Evolutionary conservation across 1,140 invertebrate species (phyloP).

Genomic region (Pantala flavescens): DNA sequence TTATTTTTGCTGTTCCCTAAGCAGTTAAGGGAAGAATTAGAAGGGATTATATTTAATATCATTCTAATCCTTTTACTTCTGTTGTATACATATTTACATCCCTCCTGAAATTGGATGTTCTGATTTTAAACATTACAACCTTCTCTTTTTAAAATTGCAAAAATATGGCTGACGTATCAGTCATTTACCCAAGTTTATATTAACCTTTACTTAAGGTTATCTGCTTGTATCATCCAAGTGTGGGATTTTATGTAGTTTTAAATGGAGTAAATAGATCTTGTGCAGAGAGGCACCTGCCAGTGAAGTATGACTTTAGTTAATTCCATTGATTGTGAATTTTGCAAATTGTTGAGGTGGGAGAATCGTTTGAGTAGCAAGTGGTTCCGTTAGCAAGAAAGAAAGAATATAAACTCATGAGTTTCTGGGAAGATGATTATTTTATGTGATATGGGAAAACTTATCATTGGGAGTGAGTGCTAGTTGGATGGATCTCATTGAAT

Average conservation of each 20-base stretch:
- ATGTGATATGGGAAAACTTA: neutral
- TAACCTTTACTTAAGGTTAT: too few relatives aligned
- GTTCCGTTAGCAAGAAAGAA: neutral
- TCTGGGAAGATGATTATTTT: neutral
- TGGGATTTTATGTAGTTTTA: neutral
- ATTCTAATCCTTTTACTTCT: neutral
- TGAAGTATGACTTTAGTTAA: neutral
- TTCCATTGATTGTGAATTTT: neutral
- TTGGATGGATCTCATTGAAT: neutral
- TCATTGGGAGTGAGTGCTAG: neutral
- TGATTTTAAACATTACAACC: neutral
- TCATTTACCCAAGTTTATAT: neutral
- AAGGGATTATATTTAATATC: neutral
- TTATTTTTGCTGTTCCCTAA: constrained; percentile 3
- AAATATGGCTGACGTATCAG: neutral
- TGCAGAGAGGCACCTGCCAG: neutral
- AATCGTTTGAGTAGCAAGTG: neutral
- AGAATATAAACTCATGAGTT: neutral
- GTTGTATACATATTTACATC: neutral
- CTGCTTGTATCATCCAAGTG: too few relatives aligned
- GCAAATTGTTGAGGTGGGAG: neutral
- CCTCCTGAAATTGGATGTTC: neutral
- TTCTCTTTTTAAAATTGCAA: neutral
- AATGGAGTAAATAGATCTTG: neutral
- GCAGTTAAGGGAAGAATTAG: neutral